Evolutionary conservation across 2,797 vertebrate species (phyloP).

Genomic region (Pteropus rufus): DNA sequence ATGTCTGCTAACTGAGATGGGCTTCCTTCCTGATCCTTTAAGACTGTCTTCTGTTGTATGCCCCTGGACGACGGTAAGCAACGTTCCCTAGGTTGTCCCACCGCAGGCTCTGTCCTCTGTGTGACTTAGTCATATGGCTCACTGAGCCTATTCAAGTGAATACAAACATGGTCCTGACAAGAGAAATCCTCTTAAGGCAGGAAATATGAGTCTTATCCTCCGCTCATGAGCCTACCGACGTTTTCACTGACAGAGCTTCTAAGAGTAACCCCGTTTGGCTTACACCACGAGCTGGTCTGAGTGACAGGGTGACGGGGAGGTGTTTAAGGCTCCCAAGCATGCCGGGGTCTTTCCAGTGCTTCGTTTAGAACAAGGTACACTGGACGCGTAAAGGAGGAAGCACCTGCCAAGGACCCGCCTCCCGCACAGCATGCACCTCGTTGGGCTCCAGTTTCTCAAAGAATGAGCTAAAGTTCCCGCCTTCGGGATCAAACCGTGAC

Average conservation of each 20-base stretch:
- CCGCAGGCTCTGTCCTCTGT: not conserved
- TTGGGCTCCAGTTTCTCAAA: not conserved
- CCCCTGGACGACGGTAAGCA: not conserved
- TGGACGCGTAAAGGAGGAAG: not conserved
- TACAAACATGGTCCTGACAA: not conserved
- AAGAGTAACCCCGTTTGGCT: not conserved
- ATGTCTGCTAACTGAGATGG: not conserved
- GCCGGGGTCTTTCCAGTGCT: not conserved
- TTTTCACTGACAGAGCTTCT: constrained; percentile 13
- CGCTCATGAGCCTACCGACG: not conserved
- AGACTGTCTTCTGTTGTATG: not conserved
- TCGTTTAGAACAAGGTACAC: not conserved
- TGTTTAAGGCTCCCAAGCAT: not conserved
- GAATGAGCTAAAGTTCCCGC: not conserved
- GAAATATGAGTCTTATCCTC: constrained; percentile 38
- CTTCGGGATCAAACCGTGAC: not conserved
- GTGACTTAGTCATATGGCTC: not conserved
- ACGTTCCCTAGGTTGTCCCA: not conserved
- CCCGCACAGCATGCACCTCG: not conserved
- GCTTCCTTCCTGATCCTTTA: not conserved
- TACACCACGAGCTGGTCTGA: not conserved
- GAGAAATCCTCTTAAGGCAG: constrained; percentile 48
- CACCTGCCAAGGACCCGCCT: not conserved
- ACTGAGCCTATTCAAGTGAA: constrained; percentile 10
- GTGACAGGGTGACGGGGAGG: not conserved